These are phyloP conservation scores for Julus scandinavius DNA, from an alignment of 2,888 invertebrate genomes.

Conservation along the genomic window DNA sequence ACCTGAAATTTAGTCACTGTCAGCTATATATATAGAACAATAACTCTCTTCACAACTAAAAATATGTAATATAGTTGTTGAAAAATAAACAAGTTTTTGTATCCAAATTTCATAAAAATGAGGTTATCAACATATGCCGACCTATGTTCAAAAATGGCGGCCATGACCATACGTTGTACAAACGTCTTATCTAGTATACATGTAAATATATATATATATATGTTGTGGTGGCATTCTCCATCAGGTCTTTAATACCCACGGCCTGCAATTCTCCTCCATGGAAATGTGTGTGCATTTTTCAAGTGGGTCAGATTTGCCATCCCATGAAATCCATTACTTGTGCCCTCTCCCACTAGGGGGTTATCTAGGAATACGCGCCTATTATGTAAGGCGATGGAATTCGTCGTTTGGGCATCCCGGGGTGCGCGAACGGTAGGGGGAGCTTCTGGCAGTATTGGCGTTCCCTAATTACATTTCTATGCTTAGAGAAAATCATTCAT, in stretches of 20 bases:
- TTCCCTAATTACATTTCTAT: slow-evolving; percentile 30
- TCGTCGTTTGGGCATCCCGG: not conserved
- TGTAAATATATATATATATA: not conserved
- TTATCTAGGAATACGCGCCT: not conserved
- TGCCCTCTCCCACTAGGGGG: slow-evolving; percentile 21
- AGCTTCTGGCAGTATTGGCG: slow-evolving; percentile 25
- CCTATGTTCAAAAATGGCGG: not conserved
- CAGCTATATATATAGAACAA: no score
- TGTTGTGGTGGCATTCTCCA: not conserved
- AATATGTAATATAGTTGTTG: no score
- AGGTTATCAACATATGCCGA: no score
- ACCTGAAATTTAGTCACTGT: no score
- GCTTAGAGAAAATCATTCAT: slow-evolving; percentile 21
- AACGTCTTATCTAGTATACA: not conserved
- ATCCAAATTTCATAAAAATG: no score
- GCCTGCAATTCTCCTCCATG: not conserved
- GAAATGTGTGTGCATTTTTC: not conserved
- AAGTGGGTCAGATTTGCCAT: slow-evolving; percentile 4
- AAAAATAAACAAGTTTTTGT: no score
- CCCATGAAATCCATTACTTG: slow-evolving; percentile 28
- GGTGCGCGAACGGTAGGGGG: slow-evolving; percentile 22
- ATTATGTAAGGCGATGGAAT: slow-evolving; percentile 29
- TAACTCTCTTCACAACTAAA: no score
- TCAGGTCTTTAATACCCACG: not conserved
- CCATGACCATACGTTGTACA: not conserved